These are phyloP conservation scores for Morus bassanus DNA, from an alignment of 2,797 vertebrate genomes.

Conservation along the genomic window DNA sequence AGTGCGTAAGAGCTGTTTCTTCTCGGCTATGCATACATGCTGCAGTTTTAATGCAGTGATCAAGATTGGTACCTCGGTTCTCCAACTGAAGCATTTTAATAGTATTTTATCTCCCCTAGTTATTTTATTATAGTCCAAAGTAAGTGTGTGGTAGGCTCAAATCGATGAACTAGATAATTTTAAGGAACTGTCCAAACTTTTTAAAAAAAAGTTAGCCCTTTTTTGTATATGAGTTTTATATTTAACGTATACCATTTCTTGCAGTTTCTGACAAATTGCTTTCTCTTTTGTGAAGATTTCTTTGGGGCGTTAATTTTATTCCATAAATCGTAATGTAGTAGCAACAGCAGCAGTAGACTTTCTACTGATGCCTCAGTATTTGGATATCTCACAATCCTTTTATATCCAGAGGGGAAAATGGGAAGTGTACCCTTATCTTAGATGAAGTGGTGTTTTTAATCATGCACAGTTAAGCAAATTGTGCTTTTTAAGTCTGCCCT, in stretches of 20 bases:
- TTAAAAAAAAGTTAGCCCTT: background rate
- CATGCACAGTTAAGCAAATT: background rate
- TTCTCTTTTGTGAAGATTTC: conserved; percentile 65
- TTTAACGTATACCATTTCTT: conserved; percentile 70
- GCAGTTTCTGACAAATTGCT: conserved; percentile 67
- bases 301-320: conserved; percentile 54
- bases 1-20: conserved; percentile 16
- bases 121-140: conserved; percentile 60
- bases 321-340: conserved; percentile 37
- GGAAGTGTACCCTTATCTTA: background rate
- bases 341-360: conserved; percentile 50
- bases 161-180: conserved; percentile 61
- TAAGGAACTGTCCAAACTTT: conserved; percentile 51
- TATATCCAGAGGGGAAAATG: background rate
- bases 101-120: conserved; percentile 57
- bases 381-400: conserved; percentile 5
- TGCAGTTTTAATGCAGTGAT: conserved; percentile 78
- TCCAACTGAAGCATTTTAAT: conserved; percentile 74
- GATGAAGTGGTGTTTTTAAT: conserved; percentile 18
- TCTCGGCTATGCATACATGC: conserved; percentile 45
- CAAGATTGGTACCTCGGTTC: conserved; percentile 75
- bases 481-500: conserved; percentile 34
- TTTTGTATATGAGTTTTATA: conserved; percentile 75
- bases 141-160: conserved; percentile 66
- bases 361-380: conserved; percentile 39